Evolutionary conservation across 2,113 vertebrate species (phyloP).

Genomic region (Octodon degus): DNA sequence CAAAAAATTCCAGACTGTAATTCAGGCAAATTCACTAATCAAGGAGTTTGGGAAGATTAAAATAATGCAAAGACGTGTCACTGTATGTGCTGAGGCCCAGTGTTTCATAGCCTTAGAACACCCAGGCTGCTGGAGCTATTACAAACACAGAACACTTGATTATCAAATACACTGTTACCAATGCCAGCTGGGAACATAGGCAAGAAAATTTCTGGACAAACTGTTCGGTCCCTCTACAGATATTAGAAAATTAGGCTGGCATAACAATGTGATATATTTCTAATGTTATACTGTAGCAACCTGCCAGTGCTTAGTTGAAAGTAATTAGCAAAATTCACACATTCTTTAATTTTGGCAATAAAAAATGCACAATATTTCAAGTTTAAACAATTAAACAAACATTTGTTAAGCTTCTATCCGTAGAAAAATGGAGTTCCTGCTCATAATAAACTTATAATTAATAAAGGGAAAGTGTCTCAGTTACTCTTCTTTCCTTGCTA

Average conservation of each 20-base stretch:
- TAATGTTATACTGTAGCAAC: constrained; percentile 12
- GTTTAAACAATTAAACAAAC: constrained; percentile 60
- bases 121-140: background rate
- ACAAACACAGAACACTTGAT: background rate
- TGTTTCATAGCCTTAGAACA: background rate
- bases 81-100: background rate
- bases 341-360: constrained; percentile 69
- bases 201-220: constrained; percentile 62
- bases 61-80: background rate
- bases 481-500: too few species aligned
- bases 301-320: constrained; percentile 45
- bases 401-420: constrained; percentile 6
- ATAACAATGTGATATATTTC: constrained; percentile 43
- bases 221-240: constrained; percentile 57
- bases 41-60: background rate
- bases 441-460: constrained; percentile 40
- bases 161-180: constrained; percentile 54
- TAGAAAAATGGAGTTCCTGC: constrained; percentile 45
- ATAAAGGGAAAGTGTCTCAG: background rate
- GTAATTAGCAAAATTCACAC: constrained; percentile 66
- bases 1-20: constrained; percentile 3
- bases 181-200: constrained; percentile 58
- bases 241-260: constrained; percentile 42
- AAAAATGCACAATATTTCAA: constrained; percentile 61
- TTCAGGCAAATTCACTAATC: background rate